Evolutionary conservation across 2,797 vertebrate genomes (phyloP).

Genomic region (Lates japonicus): DNA sequence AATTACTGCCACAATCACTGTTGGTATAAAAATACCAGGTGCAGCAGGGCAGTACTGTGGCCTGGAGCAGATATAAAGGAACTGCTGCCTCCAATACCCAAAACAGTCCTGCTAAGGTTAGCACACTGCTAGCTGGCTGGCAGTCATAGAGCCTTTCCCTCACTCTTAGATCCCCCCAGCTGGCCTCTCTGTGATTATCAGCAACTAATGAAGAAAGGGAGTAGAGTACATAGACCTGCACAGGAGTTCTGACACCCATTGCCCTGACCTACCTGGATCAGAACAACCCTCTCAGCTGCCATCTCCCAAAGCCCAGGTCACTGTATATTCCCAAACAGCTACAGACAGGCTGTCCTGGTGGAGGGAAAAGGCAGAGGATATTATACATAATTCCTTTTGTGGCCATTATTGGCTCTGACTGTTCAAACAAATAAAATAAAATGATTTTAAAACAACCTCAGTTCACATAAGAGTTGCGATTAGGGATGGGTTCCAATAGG

Average conservation of each 20-base stretch:
- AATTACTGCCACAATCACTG: slow-evolving; percentile 47
- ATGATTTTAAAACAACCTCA: no score
- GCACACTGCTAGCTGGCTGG: slow-evolving; percentile 64
- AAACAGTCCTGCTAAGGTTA: slow-evolving; percentile 60
- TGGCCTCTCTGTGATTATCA: slow-evolving; percentile 54
- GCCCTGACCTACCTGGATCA: slow-evolving; percentile 34
- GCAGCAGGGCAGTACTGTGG: slow-evolving; percentile 45
- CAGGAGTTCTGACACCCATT: slow-evolving; percentile 22
- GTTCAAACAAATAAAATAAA: neutral
- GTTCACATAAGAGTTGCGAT: neutral
- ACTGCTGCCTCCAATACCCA: slow-evolving; percentile 63
- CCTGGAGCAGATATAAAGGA: slow-evolving; percentile 53
- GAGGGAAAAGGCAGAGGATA: neutral
- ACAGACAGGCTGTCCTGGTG: neutral
- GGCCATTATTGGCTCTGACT: neutral
- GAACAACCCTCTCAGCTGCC: slow-evolving; percentile 8
- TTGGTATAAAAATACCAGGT: slow-evolving; percentile 73
- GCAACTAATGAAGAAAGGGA: slow-evolving; percentile 40
- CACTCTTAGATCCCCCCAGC: slow-evolving; percentile 43
- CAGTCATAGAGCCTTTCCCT: slow-evolving; percentile 57
- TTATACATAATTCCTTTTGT: neutral
- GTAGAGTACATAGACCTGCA: slow-evolving; percentile 33
- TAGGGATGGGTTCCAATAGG: neutral
- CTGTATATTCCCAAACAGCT: neutral
- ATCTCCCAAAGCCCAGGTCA: neutral